Evolutionary conservation across 2,113 vertebrate genomes (phyloP).

Genomic region (Nerophis ophidion): DNA sequence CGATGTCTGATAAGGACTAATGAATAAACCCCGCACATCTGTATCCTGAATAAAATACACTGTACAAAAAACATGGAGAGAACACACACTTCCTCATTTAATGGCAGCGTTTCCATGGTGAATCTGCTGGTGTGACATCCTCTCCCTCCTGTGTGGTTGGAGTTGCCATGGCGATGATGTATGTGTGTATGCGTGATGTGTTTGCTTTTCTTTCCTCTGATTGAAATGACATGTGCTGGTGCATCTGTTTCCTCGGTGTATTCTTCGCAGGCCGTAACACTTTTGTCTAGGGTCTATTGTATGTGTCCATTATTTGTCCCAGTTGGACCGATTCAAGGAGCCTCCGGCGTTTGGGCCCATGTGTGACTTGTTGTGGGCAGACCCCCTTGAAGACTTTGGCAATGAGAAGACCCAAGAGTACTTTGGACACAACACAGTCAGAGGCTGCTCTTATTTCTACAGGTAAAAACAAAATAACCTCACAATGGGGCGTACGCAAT

Average conservation of each 20-base stretch:
- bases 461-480: conserved; percentile 56
- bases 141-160: conserved; percentile 60
- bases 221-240: conserved; percentile 19
- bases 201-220: conserved; percentile 31
- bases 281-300: conserved; percentile 8
- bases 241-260: not conserved
- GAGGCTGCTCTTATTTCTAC: conserved; percentile 82
- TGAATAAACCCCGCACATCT: not conserved
- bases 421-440: conserved; percentile 77
- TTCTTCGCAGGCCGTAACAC: not conserved
- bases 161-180: conserved; percentile 58
- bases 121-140: conserved; percentile 65
- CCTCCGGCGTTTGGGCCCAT: conserved; percentile 79
- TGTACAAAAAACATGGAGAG: conserved; percentile 32
- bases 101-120: conserved; percentile 70
- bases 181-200: conserved; percentile 13
- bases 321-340: conserved; percentile 81
- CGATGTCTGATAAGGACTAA: not conserved
- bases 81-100: conserved; percentile 56
- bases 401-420: conserved; percentile 81
- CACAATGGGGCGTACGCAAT: not conserved
- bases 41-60: conserved; percentile 23
- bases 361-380: conserved; percentile 79
- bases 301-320: conserved; percentile 25
- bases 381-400: conserved; percentile 80